phyloP scores from a whole-genome alignment of 2,797 vertebrate species.

The Hypotaenidia philippensis region DNA sequence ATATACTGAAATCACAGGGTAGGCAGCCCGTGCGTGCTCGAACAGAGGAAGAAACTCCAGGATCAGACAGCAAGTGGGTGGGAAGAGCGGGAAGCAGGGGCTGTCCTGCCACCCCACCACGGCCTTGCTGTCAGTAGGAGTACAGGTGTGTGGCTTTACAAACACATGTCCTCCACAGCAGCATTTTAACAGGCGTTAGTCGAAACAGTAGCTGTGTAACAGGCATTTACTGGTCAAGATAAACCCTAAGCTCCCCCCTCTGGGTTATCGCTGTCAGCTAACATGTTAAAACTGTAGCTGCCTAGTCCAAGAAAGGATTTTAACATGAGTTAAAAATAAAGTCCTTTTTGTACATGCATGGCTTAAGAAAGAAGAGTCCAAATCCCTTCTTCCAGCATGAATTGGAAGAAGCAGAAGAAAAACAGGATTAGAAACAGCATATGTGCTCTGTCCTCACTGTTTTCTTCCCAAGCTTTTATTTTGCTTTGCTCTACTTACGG shows the following conservation, averaged over 20 bases:
- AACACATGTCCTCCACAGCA: constrained; percentile 7
- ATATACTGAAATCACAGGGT: neutral
- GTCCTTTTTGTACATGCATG: constrained; percentile 45
- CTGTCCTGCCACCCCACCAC: neutral
- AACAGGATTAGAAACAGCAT: constrained; percentile 54
- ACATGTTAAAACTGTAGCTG: constrained; percentile 38
- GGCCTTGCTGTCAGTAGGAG: constrained; percentile 4
- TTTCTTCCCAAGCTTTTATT: constrained; percentile 19
- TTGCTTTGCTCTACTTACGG: neutral
- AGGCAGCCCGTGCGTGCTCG: neutral
- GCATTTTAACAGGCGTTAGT: neutral
- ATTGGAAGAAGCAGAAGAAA: constrained; percentile 44
- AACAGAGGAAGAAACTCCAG: neutral
- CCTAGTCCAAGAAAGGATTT: constrained; percentile 52
- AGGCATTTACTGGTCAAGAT: constrained; percentile 50
- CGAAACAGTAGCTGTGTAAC: constrained; percentile 11
- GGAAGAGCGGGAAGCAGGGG: constrained; percentile 26
- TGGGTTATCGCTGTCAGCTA: constrained; percentile 14
- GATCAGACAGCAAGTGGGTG: constrained; percentile 29
- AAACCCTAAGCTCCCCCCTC: neutral
- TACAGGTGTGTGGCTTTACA: constrained; percentile 45
- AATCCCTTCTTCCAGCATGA: constrained; percentile 59
- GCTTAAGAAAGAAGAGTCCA: constrained; percentile 53
- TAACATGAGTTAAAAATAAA: constrained; percentile 58
- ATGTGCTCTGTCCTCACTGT: constrained; percentile 9